These are phyloP conservation scores for Himalopsyche kuldschensis DNA, from an alignment of 2,888 invertebrate species.

Conservation along the genomic window DNA sequence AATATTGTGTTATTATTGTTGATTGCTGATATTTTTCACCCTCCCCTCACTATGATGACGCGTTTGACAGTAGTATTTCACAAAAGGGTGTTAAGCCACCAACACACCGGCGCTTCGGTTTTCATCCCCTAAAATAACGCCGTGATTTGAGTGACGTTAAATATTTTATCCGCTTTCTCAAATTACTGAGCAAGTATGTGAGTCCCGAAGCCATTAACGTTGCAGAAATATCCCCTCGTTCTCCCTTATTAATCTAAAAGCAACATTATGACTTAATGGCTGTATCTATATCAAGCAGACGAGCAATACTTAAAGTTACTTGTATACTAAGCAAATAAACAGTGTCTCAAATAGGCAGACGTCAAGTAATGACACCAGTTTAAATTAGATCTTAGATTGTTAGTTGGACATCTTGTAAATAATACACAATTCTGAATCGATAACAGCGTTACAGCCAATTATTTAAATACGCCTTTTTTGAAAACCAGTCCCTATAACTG, in stretches of 20 bases:
- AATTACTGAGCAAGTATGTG: slow-evolving; percentile 17
- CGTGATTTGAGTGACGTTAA: slow-evolving; percentile 25
- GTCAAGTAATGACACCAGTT: not conserved
- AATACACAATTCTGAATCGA: no score
- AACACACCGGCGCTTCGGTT: not conserved
- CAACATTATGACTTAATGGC: not conserved
- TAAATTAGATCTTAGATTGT: not conserved
- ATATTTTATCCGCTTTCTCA: slow-evolving; percentile 31
- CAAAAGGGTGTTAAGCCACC: slow-evolving; percentile 20
- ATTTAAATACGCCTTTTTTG: no score
- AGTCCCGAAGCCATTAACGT: slow-evolving; percentile 18
- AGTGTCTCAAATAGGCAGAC: not conserved
- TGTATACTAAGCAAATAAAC: not conserved
- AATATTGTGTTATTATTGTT: no score
- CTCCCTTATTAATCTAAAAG: not conserved
- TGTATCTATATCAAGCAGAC: not conserved
- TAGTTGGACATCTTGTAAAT: no score
- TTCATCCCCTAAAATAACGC: slow-evolving; percentile 4
- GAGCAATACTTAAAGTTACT: not conserved
- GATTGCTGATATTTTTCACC: not conserved
- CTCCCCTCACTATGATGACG: not conserved
- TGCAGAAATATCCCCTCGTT: not conserved
- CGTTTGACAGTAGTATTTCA: not conserved
- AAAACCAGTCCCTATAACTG: no score
- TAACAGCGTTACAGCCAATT: no score